A percentile compares a stretch with the other conserved stretches of the same genome.
These are phyloP conservation scores for Anthrax anthrax DNA, from an alignment of 2,888 invertebrate genomes.

Conservation along the genomic window DNA sequence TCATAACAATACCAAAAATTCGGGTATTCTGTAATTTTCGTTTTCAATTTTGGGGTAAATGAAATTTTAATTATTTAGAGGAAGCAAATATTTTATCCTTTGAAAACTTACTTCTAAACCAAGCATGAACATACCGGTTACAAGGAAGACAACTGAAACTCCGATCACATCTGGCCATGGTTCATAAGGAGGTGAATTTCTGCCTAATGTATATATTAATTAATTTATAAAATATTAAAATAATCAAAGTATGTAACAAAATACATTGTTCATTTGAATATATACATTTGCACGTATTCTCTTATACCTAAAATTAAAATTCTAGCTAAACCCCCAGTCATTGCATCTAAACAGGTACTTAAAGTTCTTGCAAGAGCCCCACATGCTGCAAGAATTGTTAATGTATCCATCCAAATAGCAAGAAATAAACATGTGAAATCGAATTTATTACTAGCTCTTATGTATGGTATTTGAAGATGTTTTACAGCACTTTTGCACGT, in stretches of 20 bases:
- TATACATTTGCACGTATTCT: too few species aligned
- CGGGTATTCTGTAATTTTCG: conserved; percentile 35
- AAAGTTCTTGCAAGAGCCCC: conserved; percentile 40
- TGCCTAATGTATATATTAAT: conserved; percentile 20
- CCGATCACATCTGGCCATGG: conserved; percentile 45
- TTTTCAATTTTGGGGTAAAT: too few species aligned
- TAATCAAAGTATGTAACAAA: too few species aligned
- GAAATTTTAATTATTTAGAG: background rate
- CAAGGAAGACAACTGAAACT: conserved; percentile 39
- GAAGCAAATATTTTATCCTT: background rate
- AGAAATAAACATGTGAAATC: conserved; percentile 36
- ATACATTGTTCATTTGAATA: too few species aligned
- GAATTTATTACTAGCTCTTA: conserved; percentile 34
- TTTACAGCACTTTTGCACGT: conserved; percentile 29
- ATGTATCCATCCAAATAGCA: conserved; percentile 39
- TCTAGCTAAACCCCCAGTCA: conserved; percentile 39
- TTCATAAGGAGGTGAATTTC: conserved; percentile 34
- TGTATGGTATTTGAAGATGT: conserved; percentile 32
- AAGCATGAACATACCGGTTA: conserved; percentile 42
- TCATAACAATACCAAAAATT: conserved; percentile 32
- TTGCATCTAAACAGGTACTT: conserved; percentile 43
- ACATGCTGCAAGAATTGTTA: conserved; percentile 39
- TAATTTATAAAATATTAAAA: too few species aligned
- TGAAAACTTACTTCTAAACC: conserved; percentile 38
- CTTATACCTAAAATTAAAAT: conserved; percentile 37